Conservation (phyloP, 2,113 vertebrate species). For the Mionectes macconnelli region DNA sequence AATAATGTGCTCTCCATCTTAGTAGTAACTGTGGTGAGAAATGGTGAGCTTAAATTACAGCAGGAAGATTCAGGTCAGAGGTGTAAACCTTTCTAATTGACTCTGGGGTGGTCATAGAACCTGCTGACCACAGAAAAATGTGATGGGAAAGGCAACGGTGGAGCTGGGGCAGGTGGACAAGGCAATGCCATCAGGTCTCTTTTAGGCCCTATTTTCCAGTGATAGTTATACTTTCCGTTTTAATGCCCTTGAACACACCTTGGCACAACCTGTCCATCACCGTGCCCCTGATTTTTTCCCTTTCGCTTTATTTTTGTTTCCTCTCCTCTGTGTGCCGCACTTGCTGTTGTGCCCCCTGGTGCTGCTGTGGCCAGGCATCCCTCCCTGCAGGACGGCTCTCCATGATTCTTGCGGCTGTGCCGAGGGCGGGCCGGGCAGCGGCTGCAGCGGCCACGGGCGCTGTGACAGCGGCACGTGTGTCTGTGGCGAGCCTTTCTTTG, state of each 20-base stretch:
- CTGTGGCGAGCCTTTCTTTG: slow-evolving; percentile 76
- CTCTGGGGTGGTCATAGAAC: background rate
- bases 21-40: background rate
- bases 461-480: slow-evolving; percentile 78
- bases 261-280: background rate
- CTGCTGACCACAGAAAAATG: background rate
- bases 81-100: background rate
- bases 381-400: slow-evolving; percentile 77
- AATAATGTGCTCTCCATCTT: background rate
- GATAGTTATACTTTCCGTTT: background rate
- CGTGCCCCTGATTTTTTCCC: background rate
- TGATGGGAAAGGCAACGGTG: background rate
- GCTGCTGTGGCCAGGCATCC: slow-evolving; percentile 45
- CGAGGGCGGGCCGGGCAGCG: slow-evolving; percentile 82
- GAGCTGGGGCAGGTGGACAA: background rate
- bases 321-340: background rate
- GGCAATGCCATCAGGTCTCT: background rate
- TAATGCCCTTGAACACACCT: background rate
- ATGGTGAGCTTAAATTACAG: background rate
- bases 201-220: background rate
- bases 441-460: slow-evolving; percentile 79
- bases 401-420: slow-evolving; percentile 73
- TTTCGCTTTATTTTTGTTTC: background rate
- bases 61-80: background rate
- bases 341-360: background rate